Percentiles rank a stretch among this genome's conserved stretches.
These are phyloP conservation scores for Gisinianus flammeolus DNA, from an alignment of 2,888 invertebrate species.

Conservation along the genomic window DNA sequence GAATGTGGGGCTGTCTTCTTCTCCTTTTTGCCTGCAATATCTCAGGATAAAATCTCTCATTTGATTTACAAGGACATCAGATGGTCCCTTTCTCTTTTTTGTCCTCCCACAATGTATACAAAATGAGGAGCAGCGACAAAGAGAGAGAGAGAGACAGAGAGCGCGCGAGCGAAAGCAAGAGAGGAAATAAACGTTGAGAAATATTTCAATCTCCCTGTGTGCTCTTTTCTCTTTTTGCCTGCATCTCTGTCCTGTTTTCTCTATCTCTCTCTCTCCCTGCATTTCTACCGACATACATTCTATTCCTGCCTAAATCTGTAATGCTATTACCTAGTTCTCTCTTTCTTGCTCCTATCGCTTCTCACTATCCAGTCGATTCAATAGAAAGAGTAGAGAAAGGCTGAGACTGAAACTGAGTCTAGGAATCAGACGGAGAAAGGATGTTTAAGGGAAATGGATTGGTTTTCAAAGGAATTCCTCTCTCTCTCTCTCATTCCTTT, in stretches of 20 bases:
- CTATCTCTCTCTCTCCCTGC: neutral
- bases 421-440: neutral
- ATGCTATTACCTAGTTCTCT: neutral
- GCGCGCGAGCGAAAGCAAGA: neutral
- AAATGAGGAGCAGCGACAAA: neutral
- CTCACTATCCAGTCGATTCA: neutral
- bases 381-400: neutral
- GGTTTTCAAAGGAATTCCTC: neutral
- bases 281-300: neutral
- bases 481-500: neutral
- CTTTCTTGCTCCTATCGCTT: neutral
- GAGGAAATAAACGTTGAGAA: neutral
- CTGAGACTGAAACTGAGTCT: no score
- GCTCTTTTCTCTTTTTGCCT: neutral
- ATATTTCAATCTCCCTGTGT: neutral
- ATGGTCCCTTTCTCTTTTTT: conserved; percentile 17
- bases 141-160: neutral
- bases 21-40: neutral
- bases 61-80: conserved; percentile 21
- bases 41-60: conserved; percentile 5
- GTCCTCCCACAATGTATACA: neutral
- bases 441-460: neutral
- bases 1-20: neutral
- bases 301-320: neutral
- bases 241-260: neutral